Evolutionary conservation across 1,140 invertebrate genomes (phyloP).

Genomic region (Scaptomyza hsui): DNA sequence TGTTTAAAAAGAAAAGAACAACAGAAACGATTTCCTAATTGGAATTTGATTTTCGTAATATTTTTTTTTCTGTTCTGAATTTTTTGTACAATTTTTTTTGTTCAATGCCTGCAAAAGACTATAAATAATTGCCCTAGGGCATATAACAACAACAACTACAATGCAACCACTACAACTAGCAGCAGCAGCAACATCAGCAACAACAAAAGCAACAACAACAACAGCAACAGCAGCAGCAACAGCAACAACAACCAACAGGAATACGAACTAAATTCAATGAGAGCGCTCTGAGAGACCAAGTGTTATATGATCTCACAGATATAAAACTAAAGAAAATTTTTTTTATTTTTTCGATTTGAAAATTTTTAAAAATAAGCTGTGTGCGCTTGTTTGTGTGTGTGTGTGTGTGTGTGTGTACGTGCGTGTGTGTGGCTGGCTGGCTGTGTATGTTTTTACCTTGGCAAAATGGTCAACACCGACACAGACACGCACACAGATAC

Average conservation of each 20-base stretch:
- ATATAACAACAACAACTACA: conserved; percentile 32
- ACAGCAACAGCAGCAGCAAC: conserved; percentile 31
- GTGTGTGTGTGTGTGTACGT: conserved; percentile 13
- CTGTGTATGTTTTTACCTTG: conserved; percentile 63
- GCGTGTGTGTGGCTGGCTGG: conserved; percentile 16
- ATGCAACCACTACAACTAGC: conserved; percentile 12
- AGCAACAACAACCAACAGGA: conserved; percentile 28
- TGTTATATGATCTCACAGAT: conserved; percentile 75
- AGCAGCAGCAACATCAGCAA: conserved; percentile 28
- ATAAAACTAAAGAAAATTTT: conserved; percentile 35
- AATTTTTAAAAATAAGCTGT: conserved; percentile 70
- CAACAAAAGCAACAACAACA: conserved; percentile 26
- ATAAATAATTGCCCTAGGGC: conserved; percentile 67
- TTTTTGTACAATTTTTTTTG: conserved; percentile 43
- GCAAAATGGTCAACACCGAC: conserved; percentile 60
- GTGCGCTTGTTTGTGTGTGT: conserved; percentile 4
- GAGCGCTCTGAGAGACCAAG: conserved; percentile 46
- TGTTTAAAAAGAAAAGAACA: conserved; percentile 17
- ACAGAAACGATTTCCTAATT: conserved; percentile 26
- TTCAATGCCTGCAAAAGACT: conserved; percentile 52
- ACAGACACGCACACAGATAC: conserved; percentile 16
- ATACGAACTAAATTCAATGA: conserved; percentile 47
- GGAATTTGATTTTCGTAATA: conserved; percentile 23
- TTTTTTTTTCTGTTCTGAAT: conserved; percentile 48
- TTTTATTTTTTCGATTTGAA: conserved; percentile 31